Evolutionary conservation across 2,888 invertebrate species (phyloP).

Genomic region (Callinectes sapidus): DNA sequence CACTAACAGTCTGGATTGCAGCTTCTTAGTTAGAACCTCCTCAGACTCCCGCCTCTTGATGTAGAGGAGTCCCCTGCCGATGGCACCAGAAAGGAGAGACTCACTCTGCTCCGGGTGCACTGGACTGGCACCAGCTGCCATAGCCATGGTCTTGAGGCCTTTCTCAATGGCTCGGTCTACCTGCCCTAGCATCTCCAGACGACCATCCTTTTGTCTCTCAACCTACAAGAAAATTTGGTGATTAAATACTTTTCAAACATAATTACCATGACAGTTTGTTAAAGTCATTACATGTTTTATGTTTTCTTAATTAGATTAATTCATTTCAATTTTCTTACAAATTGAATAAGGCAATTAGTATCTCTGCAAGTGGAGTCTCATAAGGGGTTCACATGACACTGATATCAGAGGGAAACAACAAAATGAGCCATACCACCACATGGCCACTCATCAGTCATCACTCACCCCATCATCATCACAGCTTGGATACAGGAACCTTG

Average conservation of each 20-base stretch:
- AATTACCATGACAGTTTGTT: neutral
- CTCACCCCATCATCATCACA: constrained; percentile 45
- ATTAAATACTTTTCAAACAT: neutral
- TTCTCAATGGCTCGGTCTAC: constrained; percentile 66
- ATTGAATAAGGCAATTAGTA: neutral
- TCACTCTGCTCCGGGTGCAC: constrained; percentile 52
- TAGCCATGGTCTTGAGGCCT: constrained; percentile 61
- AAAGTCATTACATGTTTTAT: neutral
- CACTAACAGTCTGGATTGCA: constrained; percentile 67
- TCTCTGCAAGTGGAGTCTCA: neutral
- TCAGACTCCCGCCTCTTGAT: constrained; percentile 59
- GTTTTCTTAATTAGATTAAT: neutral
- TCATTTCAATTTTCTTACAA: neutral
- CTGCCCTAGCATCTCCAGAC: constrained; percentile 65
- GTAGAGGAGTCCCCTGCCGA: constrained; percentile 69
- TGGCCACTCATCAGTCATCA: neutral
- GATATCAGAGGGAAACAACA: no score
- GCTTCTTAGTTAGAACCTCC: constrained; percentile 49
- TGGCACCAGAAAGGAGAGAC: constrained; percentile 70
- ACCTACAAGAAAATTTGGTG: constrained; percentile 35
- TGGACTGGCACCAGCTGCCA: constrained; percentile 13
- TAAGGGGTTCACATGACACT: neutral
- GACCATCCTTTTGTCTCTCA: constrained; percentile 70
- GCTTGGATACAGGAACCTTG: constrained; percentile 69
- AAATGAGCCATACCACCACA: no score